Conservation (phyloP, 23 tunicate genomes). For the Pegea sp. region DNA sequence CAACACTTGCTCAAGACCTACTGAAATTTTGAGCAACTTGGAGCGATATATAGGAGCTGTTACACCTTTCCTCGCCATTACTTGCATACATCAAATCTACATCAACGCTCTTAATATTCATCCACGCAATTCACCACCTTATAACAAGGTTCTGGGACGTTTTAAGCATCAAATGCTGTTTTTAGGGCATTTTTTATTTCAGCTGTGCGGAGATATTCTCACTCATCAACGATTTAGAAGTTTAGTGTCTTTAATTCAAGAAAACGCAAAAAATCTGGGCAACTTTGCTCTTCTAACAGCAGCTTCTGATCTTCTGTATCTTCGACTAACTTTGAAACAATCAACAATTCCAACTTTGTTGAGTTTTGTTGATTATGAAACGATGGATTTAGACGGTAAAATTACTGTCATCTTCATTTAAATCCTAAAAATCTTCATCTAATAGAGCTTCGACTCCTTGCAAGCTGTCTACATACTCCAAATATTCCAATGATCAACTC, state of each 20-base stretch:
- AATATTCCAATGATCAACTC: constrained; percentile 72
- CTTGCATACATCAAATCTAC: constrained; percentile 74
- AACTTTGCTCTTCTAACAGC: constrained; percentile 80
- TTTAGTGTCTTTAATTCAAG: constrained; percentile 24
- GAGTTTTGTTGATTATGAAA: constrained; percentile 47
- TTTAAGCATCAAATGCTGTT: neutral
- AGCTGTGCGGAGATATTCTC: constrained; percentile 63
- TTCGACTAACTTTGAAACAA: constrained; percentile 46
- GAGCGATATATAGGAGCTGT: constrained; percentile 8
- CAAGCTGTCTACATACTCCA: constrained; percentile 88
- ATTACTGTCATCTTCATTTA: neutral
- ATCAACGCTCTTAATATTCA: constrained; percentile 20
- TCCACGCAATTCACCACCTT: constrained; percentile 44
- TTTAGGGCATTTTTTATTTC: constrained; percentile 1
- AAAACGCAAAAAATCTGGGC: constrained; percentile 24
- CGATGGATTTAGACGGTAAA: constrained; percentile 43
- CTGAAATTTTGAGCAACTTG: constrained; percentile 18
- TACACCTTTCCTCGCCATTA: constrained; percentile 34
- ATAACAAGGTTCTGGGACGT: constrained; percentile 24
- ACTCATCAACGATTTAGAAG: constrained; percentile 38
- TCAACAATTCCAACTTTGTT: constrained; percentile 51
- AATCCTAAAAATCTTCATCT: neutral
- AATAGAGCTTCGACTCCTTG: constrained; percentile 41
- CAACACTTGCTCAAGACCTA: constrained; percentile 9
- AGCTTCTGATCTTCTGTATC: constrained; percentile 58